Evolutionary conservation across 2,797 vertebrate species (phyloP).

Genomic region (Spheniscus humboldti): DNA sequence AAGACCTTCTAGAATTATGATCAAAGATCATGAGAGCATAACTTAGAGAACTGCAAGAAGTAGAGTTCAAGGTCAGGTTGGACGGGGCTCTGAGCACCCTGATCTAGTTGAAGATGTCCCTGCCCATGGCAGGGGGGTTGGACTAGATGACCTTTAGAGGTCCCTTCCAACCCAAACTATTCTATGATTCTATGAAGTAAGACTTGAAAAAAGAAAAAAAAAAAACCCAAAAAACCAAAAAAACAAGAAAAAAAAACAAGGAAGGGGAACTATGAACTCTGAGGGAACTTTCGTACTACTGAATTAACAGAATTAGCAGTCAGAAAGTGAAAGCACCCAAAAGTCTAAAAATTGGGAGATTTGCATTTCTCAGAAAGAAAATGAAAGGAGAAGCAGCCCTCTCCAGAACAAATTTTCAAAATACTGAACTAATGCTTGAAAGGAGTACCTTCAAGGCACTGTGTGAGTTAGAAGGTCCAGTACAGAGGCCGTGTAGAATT

Average conservation of each 20-base stretch:
- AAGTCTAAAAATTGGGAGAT: neutral
- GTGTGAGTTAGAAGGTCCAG: neutral
- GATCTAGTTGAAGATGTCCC: too few species aligned
- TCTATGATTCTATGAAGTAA: neutral
- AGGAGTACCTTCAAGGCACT: neutral
- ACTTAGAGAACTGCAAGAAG: neutral
- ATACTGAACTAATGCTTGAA: neutral
- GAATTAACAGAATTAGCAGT: neutral
- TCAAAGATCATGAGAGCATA: neutral
- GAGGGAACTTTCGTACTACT: neutral
- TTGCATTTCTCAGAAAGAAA: conserved; percentile 43
- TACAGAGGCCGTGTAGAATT: neutral
- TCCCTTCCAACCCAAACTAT: too few species aligned
- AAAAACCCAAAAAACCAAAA: too few species aligned
- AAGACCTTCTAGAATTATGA: neutral
- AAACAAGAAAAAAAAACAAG: neutral
- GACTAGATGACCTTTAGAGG: too few species aligned
- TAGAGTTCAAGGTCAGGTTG: too few species aligned
- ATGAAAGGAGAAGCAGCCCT: conserved; percentile 18
- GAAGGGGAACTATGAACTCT: neutral
- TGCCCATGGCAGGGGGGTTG: too few species aligned
- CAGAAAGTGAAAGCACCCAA: neutral
- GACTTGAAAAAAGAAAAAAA: neutral
- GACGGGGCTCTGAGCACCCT: too few species aligned
- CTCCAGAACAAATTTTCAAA: neutral